phyloP scores from a whole-genome alignment of 2,888 invertebrate genomes.

The Pantelozetes paolii region DNA sequence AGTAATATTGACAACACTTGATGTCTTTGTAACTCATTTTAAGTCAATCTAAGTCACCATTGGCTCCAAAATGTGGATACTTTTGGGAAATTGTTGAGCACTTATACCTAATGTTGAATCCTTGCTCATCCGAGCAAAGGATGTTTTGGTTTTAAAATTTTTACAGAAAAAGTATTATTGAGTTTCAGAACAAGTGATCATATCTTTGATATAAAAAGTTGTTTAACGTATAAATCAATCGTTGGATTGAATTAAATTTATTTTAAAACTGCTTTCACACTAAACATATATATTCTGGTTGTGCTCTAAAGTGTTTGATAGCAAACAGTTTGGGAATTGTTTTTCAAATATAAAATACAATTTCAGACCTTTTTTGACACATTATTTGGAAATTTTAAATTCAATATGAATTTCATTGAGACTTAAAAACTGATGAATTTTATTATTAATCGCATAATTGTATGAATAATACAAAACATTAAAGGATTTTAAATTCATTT shows the following conservation, averaged over 20 bases:
- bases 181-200: background rate
- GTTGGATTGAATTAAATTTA: background rate
- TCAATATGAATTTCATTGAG: no score
- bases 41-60: background rate
- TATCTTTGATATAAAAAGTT: background rate
- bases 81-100: constrained; percentile 4
- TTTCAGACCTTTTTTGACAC: no score
- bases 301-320: no score
- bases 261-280: no score
- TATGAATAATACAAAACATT: no score
- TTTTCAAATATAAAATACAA: no score
- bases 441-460: no score
- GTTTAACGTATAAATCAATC: background rate
- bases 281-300: no score
- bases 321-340: no score
- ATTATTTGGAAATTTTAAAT: no score
- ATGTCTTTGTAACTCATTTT: background rate
- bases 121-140: constrained; percentile 1
- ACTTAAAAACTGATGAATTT: no score
- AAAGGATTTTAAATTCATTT: no score
- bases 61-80: background rate
- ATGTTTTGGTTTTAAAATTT: constrained; percentile 2
- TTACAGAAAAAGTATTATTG: background rate
- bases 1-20: background rate
- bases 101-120: constrained; percentile 14